Base-by-base conservation (phyloP, 2,797 vertebrate species). In the Pachyuromys duprasi region DNA sequence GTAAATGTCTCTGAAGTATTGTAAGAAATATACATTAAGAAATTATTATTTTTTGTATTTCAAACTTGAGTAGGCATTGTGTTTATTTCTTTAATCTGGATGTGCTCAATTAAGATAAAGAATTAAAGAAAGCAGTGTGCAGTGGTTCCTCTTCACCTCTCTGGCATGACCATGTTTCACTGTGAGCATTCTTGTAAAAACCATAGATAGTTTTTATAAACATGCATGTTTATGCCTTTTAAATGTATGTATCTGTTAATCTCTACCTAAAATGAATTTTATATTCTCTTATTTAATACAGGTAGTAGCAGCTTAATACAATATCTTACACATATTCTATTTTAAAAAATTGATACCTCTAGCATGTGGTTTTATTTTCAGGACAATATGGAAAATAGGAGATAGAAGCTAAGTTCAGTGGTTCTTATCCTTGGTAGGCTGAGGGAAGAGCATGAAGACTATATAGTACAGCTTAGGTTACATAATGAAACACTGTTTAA, bases 11-110 rank as follows among this genome's bases (percentile, higher is more conserved):
- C n/a, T 65, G 5, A 57, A 53, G 24, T 94, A 86, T 86, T 81
- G 2, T 7, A 90, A 70, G 36, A 4, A 9, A 55, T 39, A 31
- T 76, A 49, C 36, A 95, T 15, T 91, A 67, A 57, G 89, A 60
- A 74, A 39, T 86, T 86, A 75, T 55, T 82, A 81, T 93, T 53
- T 60, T 76, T 3, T 89, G 31, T 89, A 89, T 65, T 81, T 89
- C 49, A 91, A 12, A 92, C 90, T 88, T 90, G 83, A 74, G 26
- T 74, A 28, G 80, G 11, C 39, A 86, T 75, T 89, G 8, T 96
- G 63, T 91, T 95, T 95, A 75, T 76, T 89, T 72, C 63, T 18
- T 81, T 83, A 81, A 53, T 80, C 6, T 90, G 45, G 9, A 5
- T 89, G 24, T 2, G 0, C 17, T 83, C 49, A 82, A 57, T n/a